Evolutionary conservation across 2,888 invertebrate species (phyloP), one percentile per base, ranked within the genome.

Genomic region (Baccha elongata): DNA sequence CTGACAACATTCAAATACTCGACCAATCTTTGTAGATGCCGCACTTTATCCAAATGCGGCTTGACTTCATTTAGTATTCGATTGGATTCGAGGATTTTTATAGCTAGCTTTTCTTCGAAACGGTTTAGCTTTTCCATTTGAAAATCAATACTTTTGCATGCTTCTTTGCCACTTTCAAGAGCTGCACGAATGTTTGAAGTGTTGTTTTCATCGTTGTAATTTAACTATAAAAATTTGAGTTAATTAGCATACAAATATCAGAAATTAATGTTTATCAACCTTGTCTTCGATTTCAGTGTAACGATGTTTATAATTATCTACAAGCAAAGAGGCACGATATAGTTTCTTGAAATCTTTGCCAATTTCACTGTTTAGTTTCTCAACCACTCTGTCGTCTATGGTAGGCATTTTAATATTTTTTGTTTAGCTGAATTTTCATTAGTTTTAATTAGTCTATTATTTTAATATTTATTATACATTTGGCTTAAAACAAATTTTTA

Each of bases 1-100:
- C 94, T 93, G 85, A 95, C 92, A 46, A 95, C 92, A 87, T 92
- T 93, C 69, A 96, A 90, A 89, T 96, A 96, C 44, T 93, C 92
- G 32, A 93, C 88, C 8, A 93, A 90, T 85, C 92, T 92, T 86
- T 94, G 93, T 42, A 93, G 88, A 32, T 91, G 91, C 52, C 91
- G 90, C 50, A 94, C 91, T 86, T 93, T 92, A 42, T 92, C 89
- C 13, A 95, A 90, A 68, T 89, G 87, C 17, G 86, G 87, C 0
- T 87, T 76, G 0, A 88, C 87, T 4, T 86, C 86, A 5, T 85
- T 80, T 1, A 91, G 44, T 0, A 87, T 86, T 2, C 86, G 85
- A 17, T 86, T 87, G 11, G 93, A 92, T 79, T 92, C 92, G 85
- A 93, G 91, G 1, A 95, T 88, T 86, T 93, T 92, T 35, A 88